These are phyloP conservation scores for Tetraneura akinire DNA, from an alignment of 1,140 invertebrate genomes.

Conservation along the genomic window DNA sequence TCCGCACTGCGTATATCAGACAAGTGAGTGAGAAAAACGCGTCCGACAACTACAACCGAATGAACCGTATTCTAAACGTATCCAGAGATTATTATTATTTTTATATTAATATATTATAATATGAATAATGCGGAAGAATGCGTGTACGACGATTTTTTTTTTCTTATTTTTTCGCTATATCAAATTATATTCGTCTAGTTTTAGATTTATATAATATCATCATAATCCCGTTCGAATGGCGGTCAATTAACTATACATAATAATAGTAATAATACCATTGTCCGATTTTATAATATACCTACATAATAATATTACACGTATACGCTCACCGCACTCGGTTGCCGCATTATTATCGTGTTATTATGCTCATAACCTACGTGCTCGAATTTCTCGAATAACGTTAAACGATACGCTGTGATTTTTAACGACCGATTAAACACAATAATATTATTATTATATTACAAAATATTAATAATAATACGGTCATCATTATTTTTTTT, in stretches of 20 bases:
- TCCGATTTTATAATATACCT: neutral
- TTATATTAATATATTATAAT: neutral
- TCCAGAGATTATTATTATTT: neutral
- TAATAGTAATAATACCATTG: neutral
- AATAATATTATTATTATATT: neutral
- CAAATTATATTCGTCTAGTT: neutral
- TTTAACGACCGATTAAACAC: neutral
- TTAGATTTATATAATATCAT: neutral
- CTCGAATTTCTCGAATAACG: conserved; percentile 2
- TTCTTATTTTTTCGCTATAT: neutral
- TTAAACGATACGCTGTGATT: conserved; percentile 16
- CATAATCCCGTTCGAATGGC: neutral
- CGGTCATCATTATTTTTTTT: neutral
- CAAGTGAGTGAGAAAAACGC: neutral
- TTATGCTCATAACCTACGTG: neutral
- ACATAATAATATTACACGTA: neutral
- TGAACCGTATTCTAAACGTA: neutral
- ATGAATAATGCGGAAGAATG: neutral
- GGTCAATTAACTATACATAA: conserved; percentile 29
- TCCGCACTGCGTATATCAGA: too few relatives aligned
- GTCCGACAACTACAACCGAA: too few relatives aligned
- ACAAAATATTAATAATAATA: neutral
- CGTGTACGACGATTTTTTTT: neutral
- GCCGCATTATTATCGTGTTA: too few relatives aligned
- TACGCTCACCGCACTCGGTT: too few relatives aligned